Evolutionary conservation across 2,888 invertebrate genomes (phyloP), one percentile per base, ranked within the genome.

Genomic region (Hesperia comma): DNA sequence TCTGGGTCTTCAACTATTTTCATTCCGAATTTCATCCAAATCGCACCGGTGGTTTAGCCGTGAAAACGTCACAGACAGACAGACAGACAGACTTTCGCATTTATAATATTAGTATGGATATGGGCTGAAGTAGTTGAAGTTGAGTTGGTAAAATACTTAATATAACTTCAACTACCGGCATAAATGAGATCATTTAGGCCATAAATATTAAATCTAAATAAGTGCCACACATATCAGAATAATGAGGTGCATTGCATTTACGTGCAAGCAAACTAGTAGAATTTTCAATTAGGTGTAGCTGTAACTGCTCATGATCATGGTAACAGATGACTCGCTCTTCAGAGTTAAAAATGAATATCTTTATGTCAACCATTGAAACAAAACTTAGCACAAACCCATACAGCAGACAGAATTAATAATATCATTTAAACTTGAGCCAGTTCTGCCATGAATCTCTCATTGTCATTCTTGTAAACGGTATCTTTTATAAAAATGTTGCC

Each of bases 351-450:
- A 46, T 8, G 6, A 46, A 46, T 17, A 46, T 2, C 17, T 46
- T 8, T 6, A 8, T 0, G 17, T 8, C 17, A 19, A 21, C 8
- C 49, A 10, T 49, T 49, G 0, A 19, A 49, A 49, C 12, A 10
- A 49, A 19, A 49, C 12, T 58, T n/a, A n/a, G 26, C 46, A 12
- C 12, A 17, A 46, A 58, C n/a, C 3, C n/a, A 12, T 12, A 7
- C 26, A 15, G 12, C 8, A n/a, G 12, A 33, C 15, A 32, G 33
- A 10, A 40, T 19, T 19, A 56, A 21, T 26, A 56, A 21, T 26
- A 6, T 5, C 33, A 67, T 73, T 84, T 86, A 89, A 15, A 90
- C 83, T 58, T 85, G 81, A 67, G 86, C 83, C 0, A 84, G 72
- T 1, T 80, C 79, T 0, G 79, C 76, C 0, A 81, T 60, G 60